These are phyloP conservation scores for Rhimphoctona megacephalus DNA, from an alignment of 2,888 invertebrate genomes.

Conservation along the genomic window DNA sequence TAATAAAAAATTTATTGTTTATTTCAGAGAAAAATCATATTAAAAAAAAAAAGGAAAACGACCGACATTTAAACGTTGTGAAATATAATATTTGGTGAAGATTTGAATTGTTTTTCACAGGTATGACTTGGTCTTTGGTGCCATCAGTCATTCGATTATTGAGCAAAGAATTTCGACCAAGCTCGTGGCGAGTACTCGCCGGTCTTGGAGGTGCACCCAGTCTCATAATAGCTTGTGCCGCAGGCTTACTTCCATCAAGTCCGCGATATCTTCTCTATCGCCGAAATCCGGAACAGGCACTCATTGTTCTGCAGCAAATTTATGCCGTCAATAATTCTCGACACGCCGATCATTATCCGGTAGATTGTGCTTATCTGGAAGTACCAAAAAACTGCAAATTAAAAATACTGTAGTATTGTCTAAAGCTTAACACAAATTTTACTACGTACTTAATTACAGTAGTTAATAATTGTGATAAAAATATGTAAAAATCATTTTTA, in stretches of 20 bases:
- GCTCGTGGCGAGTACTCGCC: slow-evolving; percentile 84
- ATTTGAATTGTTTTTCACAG: slow-evolving; percentile 61
- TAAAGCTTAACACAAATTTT: background rate
- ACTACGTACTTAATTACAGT: background rate
- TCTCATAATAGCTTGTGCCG: slow-evolving; percentile 82
- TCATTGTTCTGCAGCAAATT: slow-evolving; percentile 83
- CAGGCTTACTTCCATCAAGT: slow-evolving; percentile 84
- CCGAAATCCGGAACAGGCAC: slow-evolving; percentile 80
- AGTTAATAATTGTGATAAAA: background rate
- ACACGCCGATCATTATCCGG: slow-evolving; percentile 83
- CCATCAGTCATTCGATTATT: slow-evolving; percentile 76
- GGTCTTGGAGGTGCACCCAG: slow-evolving; percentile 82
- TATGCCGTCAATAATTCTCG: slow-evolving; percentile 85
- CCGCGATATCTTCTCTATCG: slow-evolving; percentile 84
- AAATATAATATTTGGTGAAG: background rate
- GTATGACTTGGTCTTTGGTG: slow-evolving; percentile 76
- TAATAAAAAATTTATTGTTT: background rate
- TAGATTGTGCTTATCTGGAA: slow-evolving; percentile 67
- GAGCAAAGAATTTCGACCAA: slow-evolving; percentile 77
- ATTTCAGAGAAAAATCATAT: background rate
- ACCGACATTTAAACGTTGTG: background rate
- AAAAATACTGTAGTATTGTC: background rate
- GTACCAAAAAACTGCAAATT: background rate
- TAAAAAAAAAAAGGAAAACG: background rate
- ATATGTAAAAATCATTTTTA: slow-evolving; percentile 22